Evolutionary conservation across 2,797 vertebrate species (phyloP), one percentile per base, ranked within the genome.

Genomic region (Catostomus latipinnis): DNA sequence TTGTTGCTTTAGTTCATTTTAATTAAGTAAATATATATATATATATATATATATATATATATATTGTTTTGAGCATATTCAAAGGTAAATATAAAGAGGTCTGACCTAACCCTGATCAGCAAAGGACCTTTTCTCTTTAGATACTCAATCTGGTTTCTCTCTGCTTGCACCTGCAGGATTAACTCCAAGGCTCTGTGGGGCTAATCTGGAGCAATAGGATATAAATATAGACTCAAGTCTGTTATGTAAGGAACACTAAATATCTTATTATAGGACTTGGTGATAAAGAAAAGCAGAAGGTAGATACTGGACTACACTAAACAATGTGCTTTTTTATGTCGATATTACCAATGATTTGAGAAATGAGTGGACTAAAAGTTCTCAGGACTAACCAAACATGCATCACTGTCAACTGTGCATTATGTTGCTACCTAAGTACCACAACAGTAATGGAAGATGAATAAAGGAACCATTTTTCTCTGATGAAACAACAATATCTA

Each of bases 171-270:
- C 68, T 71, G 14, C 52, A 45, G 54, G 81, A 85, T 87, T 87
- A 87, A 67, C 57, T 12, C 4, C 22, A 65, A 66, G 57, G 74
- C 48, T 56, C 73, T 52, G 22, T 16, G 53, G 69, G 53, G 81
- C 56, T 85, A 81, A 83, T 80, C 81, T 66, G 12, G 66, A 56
- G 16, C 65, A 56, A 62, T 48, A 22, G 72, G 74, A 74, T 83
- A 79, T 71, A 82, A 77, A 75, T 79, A 75, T 85, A 70, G 74
- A 58, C 71, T 71, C 57, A 49, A 65, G 81, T 74, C 4, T 66
- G 57, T 87, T 83, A 75, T 50, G 18, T 78, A 87, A 81, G 61
- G 13, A 4, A 13, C 58, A 43, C 68, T 73, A 85, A 81, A 77
- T 71, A 62, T 73, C 80, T 82, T 73, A 53, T 68, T 46, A 11